These are phyloP conservation scores for Sylvietta virens DNA, from an alignment of 2,113 vertebrate genomes.

Conservation along the genomic window DNA sequence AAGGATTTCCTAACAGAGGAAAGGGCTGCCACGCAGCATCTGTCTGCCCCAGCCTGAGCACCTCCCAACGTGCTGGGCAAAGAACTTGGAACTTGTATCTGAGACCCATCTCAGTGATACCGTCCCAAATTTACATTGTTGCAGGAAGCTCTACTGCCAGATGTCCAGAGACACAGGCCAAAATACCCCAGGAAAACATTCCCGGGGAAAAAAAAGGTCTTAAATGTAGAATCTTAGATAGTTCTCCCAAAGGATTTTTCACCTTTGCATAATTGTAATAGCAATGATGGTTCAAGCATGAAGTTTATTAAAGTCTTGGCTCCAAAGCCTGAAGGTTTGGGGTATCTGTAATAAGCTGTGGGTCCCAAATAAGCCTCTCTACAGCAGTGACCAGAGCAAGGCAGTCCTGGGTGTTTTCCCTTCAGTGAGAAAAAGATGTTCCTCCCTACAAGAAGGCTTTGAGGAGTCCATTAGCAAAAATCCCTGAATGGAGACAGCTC, in stretches of 20 bases:
- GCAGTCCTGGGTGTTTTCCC: background rate
- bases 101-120: background rate
- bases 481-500: background rate
- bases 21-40: background rate
- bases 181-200: background rate
- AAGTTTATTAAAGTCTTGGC: background rate
- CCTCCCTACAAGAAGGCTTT: background rate
- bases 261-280: background rate
- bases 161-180: background rate
- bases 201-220: background rate
- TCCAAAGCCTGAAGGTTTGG: background rate
- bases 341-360: background rate
- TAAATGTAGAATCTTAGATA: background rate
- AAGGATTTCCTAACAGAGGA: background rate
- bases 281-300: background rate
- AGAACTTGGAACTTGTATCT: background rate
- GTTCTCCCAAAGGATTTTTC: background rate
- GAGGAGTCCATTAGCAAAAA: background rate
- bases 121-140: background rate
- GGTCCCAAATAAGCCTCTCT: background rate
- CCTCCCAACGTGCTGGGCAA: background rate
- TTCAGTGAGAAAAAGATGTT: background rate
- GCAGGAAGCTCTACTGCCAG: background rate
- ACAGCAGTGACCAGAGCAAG: background rate
- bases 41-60: background rate